Evolutionary conservation across 2,797 vertebrate species (phyloP).

Genomic region (Phoxinus dragarum): DNA sequence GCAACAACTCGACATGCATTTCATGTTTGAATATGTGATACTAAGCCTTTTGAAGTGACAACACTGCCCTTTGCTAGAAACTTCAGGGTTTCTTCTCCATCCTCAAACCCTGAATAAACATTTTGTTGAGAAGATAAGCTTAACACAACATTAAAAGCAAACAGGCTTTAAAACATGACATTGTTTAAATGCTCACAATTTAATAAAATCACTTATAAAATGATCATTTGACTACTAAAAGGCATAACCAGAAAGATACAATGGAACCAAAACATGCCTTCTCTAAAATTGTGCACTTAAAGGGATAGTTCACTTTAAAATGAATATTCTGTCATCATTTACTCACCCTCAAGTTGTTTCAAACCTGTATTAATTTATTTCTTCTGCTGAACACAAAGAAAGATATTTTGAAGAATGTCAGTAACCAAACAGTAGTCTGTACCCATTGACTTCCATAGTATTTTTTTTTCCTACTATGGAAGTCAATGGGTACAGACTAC

Average conservation of each 20-base stretch:
- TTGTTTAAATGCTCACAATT: not conserved
- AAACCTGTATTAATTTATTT: too few relatives aligned
- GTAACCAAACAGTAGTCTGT: too few relatives aligned
- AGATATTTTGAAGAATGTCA: too few relatives aligned
- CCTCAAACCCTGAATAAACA: not conserved
- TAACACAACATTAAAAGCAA: not conserved
- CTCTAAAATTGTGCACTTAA: slow-evolving; percentile 35
- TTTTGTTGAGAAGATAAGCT: not conserved
- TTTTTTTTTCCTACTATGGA: too few relatives aligned
- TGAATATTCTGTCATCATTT: too few relatives aligned
- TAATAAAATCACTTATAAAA: not conserved
- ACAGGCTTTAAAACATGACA: not conserved
- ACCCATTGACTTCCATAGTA: too few relatives aligned
- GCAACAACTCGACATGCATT: not conserved
- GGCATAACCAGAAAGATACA: not conserved
- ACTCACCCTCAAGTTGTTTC: too few relatives aligned
- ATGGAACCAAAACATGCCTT: not conserved
- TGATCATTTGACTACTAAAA: not conserved
- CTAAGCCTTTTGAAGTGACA: slow-evolving; percentile 20
- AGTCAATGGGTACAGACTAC: too few relatives aligned
- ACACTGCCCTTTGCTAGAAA: slow-evolving; percentile 30
- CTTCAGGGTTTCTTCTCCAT: not conserved
- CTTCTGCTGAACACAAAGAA: too few relatives aligned
- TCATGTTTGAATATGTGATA: not conserved
- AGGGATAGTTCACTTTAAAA: too few relatives aligned